Evolutionary conservation across 2,797 vertebrate genomes (phyloP).

Genomic region (Mycteria americana): DNA sequence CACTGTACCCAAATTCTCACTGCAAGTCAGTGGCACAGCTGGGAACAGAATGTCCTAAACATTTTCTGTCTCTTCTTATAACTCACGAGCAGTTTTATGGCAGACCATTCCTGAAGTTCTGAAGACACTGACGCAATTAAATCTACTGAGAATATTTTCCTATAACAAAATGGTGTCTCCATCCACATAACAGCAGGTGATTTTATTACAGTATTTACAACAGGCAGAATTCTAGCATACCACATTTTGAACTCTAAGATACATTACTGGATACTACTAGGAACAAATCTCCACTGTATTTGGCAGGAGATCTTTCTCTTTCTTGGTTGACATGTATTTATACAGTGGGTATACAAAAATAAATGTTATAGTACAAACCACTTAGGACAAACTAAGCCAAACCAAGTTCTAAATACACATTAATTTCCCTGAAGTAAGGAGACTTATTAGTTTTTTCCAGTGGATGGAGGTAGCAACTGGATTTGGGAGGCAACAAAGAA

Average conservation of each 20-base stretch:
- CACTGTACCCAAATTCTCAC: background rate
- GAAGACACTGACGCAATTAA: background rate
- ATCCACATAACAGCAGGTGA: constrained; percentile 15
- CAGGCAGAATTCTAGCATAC: background rate
- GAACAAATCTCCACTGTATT: constrained; percentile 1
- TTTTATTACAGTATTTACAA: constrained; percentile 29
- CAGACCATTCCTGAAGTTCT: background rate
- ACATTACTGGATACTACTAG: background rate
- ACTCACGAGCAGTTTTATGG: background rate
- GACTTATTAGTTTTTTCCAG: constrained; percentile 14
- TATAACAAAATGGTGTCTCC: background rate
- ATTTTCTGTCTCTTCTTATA: background rate
- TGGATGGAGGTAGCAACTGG: background rate
- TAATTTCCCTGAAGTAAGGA: constrained; percentile 11
- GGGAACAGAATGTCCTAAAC: background rate
- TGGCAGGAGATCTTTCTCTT: background rate
- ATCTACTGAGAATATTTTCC: background rate
- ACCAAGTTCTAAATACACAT: background rate
- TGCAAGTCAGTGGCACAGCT: background rate
- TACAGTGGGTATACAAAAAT: constrained; percentile 4
- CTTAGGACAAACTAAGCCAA: background rate
- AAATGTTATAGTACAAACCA: constrained; percentile 25
- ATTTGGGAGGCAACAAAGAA: background rate
- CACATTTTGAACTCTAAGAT: background rate
- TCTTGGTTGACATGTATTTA: constrained; percentile 17